Evolutionary conservation across 2,113 vertebrate species (phyloP), one percentile per base, ranked within the genome.

Genomic region (Hepsetus odoe): DNA sequence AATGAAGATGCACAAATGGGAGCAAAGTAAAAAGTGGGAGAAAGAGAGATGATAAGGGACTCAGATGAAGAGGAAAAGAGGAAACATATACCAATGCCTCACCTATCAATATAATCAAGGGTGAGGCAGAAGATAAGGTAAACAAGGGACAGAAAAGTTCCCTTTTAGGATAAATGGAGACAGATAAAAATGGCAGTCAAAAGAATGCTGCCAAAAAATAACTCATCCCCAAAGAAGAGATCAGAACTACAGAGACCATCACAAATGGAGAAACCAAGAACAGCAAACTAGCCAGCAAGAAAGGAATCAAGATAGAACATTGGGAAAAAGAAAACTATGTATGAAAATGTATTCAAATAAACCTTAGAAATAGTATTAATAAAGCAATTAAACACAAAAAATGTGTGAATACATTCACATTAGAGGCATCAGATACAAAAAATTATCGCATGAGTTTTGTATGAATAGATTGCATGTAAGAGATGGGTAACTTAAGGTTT

Each of bases 401-500:
- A n/a, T n/a, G n/a, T 49, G 20, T 71, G 46, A 16, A 33, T n/a
- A n/a, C n/a, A n/a, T n/a, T n/a, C n/a, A n/a, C n/a, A n/a, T n/a
- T n/a, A n/a, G n/a, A 70, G 65, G 14, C 38, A 13, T 16, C 35
- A 69, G 49, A 32, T 56, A 38, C 61, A 51, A 30, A 69, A 35
- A 35, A 49, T 49, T 28, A 32, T 28, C 74, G 79, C 79, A 78
- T 71, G 67, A 10, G 22, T 78, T 55, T 13, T 75, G 33, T 22
- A 75, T 62, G 56, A 78, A n/a, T 10, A n/a, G 55, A 56, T 61
- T 78, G 76, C 76, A 78, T 78, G 76, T 62, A 40, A 49, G 55
- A n/a, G n/a, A n/a, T n/a, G n/a, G n/a, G n/a, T n/a, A n/a, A n/a
- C n/a, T n/a, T n/a, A n/a, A n/a, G n/a, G n/a, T n/a, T n/a, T n/a